phyloP scores from a whole-genome alignment of 2,888 invertebrate genomes.

The Colletes collaris region DNA sequence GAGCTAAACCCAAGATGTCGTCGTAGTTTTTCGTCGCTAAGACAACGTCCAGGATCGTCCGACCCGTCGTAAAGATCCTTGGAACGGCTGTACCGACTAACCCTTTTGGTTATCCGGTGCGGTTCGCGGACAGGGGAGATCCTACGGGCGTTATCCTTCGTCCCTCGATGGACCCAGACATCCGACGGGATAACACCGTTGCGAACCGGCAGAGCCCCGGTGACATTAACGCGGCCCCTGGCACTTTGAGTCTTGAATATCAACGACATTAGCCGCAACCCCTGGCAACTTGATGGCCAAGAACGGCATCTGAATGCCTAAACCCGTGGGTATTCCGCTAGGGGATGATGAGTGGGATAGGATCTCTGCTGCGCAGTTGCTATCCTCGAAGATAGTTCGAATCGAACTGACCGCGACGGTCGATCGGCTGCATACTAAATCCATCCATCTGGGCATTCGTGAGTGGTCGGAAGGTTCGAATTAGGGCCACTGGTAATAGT shows the following conservation, averaged over 20 bases:
- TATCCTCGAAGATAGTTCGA: background rate
- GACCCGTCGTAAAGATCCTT: slow-evolving; percentile 35
- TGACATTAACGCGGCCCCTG: slow-evolving; percentile 76
- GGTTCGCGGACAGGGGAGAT: slow-evolving; percentile 28
- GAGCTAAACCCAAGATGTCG: slow-evolving; percentile 11
- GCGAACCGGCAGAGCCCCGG: slow-evolving; percentile 67
- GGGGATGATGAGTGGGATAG: slow-evolving; percentile 25
- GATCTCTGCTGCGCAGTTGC: slow-evolving; percentile 8
- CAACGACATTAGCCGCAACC: slow-evolving; percentile 74
- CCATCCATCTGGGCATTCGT: no score
- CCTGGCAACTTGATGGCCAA: slow-evolving; percentile 59
- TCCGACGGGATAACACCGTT: slow-evolving; percentile 71
- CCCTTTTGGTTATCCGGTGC: slow-evolving; percentile 63
- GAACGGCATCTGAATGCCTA: slow-evolving; percentile 66
- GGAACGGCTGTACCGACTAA: slow-evolving; percentile 46
- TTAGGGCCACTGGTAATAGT: no score
- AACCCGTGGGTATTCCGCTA: slow-evolving; percentile 30
- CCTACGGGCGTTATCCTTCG: slow-evolving; percentile 27
- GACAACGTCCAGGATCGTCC: slow-evolving; percentile 25
- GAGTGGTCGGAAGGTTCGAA: no score
- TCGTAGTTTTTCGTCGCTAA: slow-evolving; percentile 26
- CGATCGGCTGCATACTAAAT: no score
- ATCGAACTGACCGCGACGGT: slow-evolving; percentile 17
- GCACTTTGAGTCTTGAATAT: slow-evolving; percentile 76
- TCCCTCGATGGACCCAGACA: slow-evolving; percentile 62